Evolutionary conservation across 2,113 vertebrate species (phyloP).

Genomic region (Balaenoptera acutorostrata): DNA sequence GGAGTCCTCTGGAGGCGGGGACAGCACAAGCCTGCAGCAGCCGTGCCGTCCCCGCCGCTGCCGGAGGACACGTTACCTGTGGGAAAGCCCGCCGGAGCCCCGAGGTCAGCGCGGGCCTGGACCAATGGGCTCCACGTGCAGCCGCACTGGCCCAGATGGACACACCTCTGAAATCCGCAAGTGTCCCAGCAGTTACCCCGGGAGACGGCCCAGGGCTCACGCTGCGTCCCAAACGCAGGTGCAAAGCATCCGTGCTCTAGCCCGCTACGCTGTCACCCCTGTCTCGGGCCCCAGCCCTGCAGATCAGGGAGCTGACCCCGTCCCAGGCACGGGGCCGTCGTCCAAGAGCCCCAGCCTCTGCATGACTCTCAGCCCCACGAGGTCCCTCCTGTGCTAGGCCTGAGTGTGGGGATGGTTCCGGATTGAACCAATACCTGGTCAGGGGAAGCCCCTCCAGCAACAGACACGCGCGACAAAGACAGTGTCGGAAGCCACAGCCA

Average conservation of each 20-base stretch:
- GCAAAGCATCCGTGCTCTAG: neutral
- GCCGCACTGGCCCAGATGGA: neutral
- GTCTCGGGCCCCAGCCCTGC: neutral
- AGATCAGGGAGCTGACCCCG: neutral
- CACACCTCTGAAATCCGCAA: neutral
- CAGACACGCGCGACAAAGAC: neutral
- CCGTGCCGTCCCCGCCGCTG: neutral
- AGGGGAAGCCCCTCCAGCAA: neutral
- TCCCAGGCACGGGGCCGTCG: no score
- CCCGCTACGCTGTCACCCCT: no score
- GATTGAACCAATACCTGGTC: no score
- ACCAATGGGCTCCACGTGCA: no score
- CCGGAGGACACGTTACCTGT: neutral
- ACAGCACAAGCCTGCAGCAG: neutral
- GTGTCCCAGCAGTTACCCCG: neutral
- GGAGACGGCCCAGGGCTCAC: neutral
- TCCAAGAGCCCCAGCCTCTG: neutral
- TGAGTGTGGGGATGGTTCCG: accelerated
- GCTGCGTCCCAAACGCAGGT: neutral
- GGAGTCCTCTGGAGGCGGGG: no score
- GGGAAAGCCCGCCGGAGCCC: neutral
- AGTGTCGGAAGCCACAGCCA: no score
- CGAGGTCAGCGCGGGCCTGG: neutral
- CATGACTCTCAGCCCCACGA: neutral
- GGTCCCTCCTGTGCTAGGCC: neutral